Conservation (phyloP, 1,140 invertebrate species). For the Pristionchus pacificus region DNA sequence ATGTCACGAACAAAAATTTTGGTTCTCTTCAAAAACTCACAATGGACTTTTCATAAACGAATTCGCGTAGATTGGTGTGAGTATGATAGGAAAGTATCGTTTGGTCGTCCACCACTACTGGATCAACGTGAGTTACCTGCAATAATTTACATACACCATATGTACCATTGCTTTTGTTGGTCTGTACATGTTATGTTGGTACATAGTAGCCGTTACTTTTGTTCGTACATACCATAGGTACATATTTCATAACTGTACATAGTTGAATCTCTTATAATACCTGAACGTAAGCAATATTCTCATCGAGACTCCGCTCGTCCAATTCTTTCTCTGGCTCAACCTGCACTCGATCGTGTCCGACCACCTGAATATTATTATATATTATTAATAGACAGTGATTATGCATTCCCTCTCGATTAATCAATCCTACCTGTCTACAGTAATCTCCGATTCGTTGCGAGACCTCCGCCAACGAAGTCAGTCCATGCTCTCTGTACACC, state of each 20-base stretch:
- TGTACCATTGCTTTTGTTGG: no score
- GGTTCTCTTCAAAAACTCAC: no score
- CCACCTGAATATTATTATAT: conserved; percentile 17
- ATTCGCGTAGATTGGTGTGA: conserved; percentile 27
- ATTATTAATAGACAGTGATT: no score
- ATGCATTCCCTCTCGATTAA: background rate
- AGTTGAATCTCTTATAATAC: conserved; percentile 1
- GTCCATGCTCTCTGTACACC: conserved; percentile 90
- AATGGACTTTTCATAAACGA: conserved; percentile 24
- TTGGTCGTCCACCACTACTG: conserved; percentile 10
- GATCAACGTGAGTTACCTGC: conserved; percentile 37
- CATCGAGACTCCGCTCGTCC: conserved; percentile 5
- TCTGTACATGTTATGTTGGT: no score
- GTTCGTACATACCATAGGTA: no score
- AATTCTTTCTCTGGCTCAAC: conserved; percentile 35
- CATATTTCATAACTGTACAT: no score
- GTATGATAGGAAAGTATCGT: conserved; percentile 3
- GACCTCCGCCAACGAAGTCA: conserved; percentile 82
- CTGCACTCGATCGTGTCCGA: conserved; percentile 47
- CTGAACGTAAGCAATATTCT: background rate
- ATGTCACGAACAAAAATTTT: background rate
- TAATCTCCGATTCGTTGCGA: conserved; percentile 16
- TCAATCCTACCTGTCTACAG: conserved; percentile 4
- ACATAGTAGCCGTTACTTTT: no score
- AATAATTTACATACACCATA: no score